Percentiles rank a stretch among this genome's conserved stretches.
phyloP scores from a whole-genome alignment of 2,888 invertebrate species.

The Gisinianus flammeolus region DNA sequence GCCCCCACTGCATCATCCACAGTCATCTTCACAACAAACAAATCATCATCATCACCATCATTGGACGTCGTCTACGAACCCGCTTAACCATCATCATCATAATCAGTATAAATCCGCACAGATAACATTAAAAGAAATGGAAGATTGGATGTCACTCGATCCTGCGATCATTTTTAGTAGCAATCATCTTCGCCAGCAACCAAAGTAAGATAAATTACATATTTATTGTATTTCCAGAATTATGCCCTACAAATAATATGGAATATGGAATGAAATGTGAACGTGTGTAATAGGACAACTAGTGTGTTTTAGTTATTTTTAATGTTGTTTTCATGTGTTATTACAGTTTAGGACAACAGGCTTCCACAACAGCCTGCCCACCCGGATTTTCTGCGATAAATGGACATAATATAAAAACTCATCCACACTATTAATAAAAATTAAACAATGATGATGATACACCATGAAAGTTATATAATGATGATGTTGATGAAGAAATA shows the following conservation, averaged over 20 bases:
- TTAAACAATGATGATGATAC: background rate
- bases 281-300: background rate
- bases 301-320: background rate
- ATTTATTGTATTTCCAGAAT: too few relatives aligned
- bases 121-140: conserved; percentile 36
- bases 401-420: conserved; percentile 36
- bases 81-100: conserved; percentile 40
- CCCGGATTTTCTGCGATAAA: conserved; percentile 39
- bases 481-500: too few relatives aligned
- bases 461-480: background rate
- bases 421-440: conserved; percentile 36
- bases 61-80: conserved; percentile 28
- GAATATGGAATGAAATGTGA: background rate
- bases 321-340: too few relatives aligned
- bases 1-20: conserved; percentile 27
- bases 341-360: conserved; percentile 31
- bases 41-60: conserved; percentile 29
- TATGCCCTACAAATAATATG: too few relatives aligned
- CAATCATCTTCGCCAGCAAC: conserved; percentile 37
- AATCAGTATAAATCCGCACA: conserved; percentile 34
- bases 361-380: conserved; percentile 25
- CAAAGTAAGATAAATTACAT: background rate
- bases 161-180: conserved; percentile 78
- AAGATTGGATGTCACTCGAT: conserved; percentile 89
- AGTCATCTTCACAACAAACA: conserved; percentile 31